These are phyloP conservation scores for Anticlea derivata DNA, from an alignment of 2,888 invertebrate genomes.

Conservation along the genomic window DNA sequence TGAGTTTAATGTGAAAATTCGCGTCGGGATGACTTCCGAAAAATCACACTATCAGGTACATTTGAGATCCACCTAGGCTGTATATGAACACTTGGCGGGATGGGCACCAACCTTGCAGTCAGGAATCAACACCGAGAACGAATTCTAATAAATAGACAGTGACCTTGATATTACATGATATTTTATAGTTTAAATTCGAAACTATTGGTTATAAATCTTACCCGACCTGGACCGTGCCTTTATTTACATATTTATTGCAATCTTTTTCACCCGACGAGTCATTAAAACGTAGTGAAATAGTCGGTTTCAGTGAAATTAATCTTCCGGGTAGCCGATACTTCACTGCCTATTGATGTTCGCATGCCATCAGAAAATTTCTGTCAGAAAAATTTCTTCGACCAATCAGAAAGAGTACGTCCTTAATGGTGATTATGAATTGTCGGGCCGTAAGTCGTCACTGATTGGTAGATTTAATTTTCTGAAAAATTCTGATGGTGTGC, in stretches of 20 bases:
- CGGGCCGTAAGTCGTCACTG: too few relatives aligned
- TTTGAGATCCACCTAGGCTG: conserved; percentile 10
- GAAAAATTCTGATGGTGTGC: too few relatives aligned
- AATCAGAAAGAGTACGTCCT: too few relatives aligned
- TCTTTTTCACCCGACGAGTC: conserved; percentile 62
- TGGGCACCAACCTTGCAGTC: conserved; percentile 73
- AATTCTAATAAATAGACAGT: conserved; percentile 82
- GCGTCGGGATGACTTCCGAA: conserved; percentile 30
- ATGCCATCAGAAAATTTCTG: too few relatives aligned
- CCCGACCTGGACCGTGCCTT: conserved; percentile 70
- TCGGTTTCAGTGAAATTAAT: conserved; percentile 12
- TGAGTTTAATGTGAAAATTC: conserved; percentile 27
- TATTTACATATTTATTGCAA: conserved; percentile 82
- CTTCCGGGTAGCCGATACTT: conserved; percentile 52
- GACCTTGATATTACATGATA: conserved; percentile 82
- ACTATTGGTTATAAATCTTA: conserved; percentile 70
- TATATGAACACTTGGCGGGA: conserved; percentile 46
- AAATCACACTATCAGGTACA: conserved; percentile 31
- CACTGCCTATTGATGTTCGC: too few relatives aligned
- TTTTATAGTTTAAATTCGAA: conserved; percentile 77
- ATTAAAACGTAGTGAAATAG: conserved; percentile 42
- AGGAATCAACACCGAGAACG: conserved; percentile 83
- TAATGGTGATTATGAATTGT: too few relatives aligned
- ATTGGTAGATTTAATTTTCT: too few relatives aligned
- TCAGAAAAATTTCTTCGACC: too few relatives aligned